Evolutionary conservation across 2,113 vertebrate genomes (phyloP).

Genomic region (Dicrurus megarhynchus): DNA sequence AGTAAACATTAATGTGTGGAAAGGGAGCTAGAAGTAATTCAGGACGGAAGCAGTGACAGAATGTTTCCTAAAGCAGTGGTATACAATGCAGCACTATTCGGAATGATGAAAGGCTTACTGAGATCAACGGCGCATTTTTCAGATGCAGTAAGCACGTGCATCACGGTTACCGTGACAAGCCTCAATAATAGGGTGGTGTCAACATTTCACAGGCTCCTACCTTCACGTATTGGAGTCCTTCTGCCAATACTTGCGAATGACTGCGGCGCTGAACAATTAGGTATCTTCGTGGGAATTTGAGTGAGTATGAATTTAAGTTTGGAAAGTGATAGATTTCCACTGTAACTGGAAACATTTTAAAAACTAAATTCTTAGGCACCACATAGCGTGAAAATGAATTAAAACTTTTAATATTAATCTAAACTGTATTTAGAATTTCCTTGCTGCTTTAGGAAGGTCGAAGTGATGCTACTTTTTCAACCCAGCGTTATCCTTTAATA

Average conservation of each 20-base stretch:
- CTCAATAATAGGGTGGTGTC: background rate
- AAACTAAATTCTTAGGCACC: background rate
- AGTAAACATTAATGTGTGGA: background rate
- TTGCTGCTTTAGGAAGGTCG: background rate
- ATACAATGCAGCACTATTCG: background rate
- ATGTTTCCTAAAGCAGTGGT: background rate
- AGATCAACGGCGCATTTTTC: background rate
- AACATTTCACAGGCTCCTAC: background rate
- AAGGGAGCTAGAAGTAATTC: background rate
- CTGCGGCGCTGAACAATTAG: background rate
- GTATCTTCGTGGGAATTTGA: background rate
- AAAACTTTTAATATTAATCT: background rate
- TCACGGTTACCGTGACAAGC: background rate
- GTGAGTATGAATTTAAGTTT: background rate
- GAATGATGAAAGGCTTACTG: conserved; percentile 8
- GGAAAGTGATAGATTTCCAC: background rate
- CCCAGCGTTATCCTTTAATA: background rate
- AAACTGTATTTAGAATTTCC: background rate
- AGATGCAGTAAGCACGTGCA: background rate
- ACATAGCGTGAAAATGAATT: background rate
- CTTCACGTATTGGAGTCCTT: background rate
- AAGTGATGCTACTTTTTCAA: background rate
- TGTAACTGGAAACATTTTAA: background rate
- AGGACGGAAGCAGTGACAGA: background rate
- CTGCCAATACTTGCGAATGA: background rate